phyloP scores from a whole-genome alignment of 2,797 vertebrate species.

The Channa striata region DNA sequence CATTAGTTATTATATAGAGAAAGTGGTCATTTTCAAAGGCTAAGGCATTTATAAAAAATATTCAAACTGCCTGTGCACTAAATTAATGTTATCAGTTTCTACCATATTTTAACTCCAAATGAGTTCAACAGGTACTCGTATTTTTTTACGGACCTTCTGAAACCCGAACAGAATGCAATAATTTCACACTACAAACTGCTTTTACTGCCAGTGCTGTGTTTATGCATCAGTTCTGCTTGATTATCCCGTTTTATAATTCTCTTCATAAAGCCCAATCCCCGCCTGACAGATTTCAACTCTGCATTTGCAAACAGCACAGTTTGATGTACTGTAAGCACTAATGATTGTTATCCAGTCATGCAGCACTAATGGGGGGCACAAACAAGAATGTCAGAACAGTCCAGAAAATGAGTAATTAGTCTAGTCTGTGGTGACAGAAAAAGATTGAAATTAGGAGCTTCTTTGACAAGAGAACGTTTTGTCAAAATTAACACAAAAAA shows the following conservation, averaged over 20 bases:
- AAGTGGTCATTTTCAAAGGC: constrained; percentile 7
- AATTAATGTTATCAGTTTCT: constrained; percentile 36
- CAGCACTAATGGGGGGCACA: constrained; percentile 60
- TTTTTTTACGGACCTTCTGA: constrained; percentile 7
- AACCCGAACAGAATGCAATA: constrained; percentile 4
- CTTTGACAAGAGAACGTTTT: constrained; percentile 39
- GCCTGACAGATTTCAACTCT: constrained; percentile 40
- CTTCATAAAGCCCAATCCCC: constrained; percentile 50
- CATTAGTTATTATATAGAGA: constrained; percentile 14
- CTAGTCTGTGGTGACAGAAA: constrained; percentile 26
- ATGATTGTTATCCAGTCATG: constrained; percentile 57
- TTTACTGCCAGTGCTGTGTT: constrained; percentile 15
- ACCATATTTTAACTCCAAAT: constrained; percentile 5
- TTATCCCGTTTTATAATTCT: constrained; percentile 49
- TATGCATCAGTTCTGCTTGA: constrained; percentile 34
- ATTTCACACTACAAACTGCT: constrained; percentile 14
- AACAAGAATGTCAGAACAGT: constrained; percentile 37
- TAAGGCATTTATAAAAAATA: not conserved
- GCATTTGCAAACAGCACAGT: constrained; percentile 44
- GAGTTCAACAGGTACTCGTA: not conserved
- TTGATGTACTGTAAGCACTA: constrained; percentile 39
- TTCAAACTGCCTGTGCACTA: constrained; percentile 11
- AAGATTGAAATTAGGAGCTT: constrained; percentile 40
- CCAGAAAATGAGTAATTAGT: constrained; percentile 62
- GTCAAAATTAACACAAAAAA: not conserved